Conservation (phyloP, 1,140 invertebrate species). For the Pseudobourletiella spinata region DNA sequence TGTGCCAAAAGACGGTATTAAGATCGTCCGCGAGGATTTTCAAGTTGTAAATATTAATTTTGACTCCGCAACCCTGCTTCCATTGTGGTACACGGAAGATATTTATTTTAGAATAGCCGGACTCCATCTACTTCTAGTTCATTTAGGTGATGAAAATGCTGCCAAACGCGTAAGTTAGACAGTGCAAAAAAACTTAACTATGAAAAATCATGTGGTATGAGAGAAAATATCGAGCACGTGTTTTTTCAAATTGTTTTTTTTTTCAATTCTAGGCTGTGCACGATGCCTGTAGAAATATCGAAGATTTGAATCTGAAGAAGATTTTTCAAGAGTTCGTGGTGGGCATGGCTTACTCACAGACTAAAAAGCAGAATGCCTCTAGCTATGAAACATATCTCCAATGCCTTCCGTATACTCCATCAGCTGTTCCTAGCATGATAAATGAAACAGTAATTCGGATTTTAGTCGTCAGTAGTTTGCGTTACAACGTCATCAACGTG, state of each 20-base stretch:
- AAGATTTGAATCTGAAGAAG: slow-evolving; percentile 42
- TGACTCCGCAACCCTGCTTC: slow-evolving; percentile 19
- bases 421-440: slow-evolving; percentile 37
- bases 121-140: slow-evolving; percentile 66
- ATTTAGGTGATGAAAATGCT: slow-evolving; percentile 58
- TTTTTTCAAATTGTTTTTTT: neutral
- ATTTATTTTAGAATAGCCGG: slow-evolving; percentile 52
- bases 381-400: slow-evolving; percentile 56
- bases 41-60: slow-evolving; percentile 12
- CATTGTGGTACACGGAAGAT: slow-evolving; percentile 10
- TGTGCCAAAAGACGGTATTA: neutral
- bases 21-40: slow-evolving; percentile 15
- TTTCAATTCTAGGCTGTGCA: slow-evolving; percentile 18
- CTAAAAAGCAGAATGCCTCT: slow-evolving; percentile 57
- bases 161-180: slow-evolving; percentile 55
- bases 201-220: neutral
- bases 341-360: slow-evolving; percentile 57
- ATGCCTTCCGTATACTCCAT: slow-evolving; percentile 55
- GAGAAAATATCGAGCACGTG: neutral
- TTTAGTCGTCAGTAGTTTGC: too few species aligned
- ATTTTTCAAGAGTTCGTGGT: slow-evolving; percentile 69
- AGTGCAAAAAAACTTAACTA: neutral
- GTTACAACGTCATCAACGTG: too few species aligned
- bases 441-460: neutral
- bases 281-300: slow-evolving; percentile 14